A percentile compares a stretch with the other conserved stretches of the same genome.
Evolutionary conservation across 2,113 vertebrate genomes (phyloP).

Genomic region (Anguilla rostrata): DNA sequence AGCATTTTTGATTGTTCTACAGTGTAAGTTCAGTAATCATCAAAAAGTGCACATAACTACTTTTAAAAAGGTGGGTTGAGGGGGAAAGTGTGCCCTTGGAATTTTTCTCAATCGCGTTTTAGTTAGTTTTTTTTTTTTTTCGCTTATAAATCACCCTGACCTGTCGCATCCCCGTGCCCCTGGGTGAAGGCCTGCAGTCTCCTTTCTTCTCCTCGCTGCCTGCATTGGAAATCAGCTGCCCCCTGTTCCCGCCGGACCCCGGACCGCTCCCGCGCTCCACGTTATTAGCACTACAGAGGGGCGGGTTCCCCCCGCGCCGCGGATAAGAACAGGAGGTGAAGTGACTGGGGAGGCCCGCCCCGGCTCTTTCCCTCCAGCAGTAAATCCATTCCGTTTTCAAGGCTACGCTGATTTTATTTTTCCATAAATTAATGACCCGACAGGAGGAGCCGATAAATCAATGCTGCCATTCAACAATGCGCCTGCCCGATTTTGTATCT

Average conservation of each 20-base stretch:
- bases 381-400: conserved; percentile 33
- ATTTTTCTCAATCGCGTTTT: not conserved
- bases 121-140: not conserved
- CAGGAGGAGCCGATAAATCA: conserved; percentile 36
- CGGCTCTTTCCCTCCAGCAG: not conserved
- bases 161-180: conserved; percentile 4
- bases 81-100: not conserved
- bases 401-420: conserved; percentile 32
- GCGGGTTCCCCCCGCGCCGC: not conserved
- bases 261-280: not conserved
- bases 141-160: conserved; percentile 29
- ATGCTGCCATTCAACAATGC: conserved; percentile 35
- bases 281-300: conserved; percentile 38
- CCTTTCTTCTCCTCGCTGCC: conserved; percentile 18
- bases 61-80: not conserved
- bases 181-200: conserved; percentile 12
- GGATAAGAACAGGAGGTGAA: not conserved
- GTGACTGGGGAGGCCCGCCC: not conserved
- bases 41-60: not conserved
- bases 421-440: conserved; percentile 46
- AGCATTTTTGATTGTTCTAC: not conserved
- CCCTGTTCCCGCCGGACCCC: conserved; percentile 26
- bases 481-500: conserved; percentile 25
- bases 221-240: conserved; percentile 34
- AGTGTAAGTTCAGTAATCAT: not conserved